Evolutionary conservation across 2,113 vertebrate species (phyloP).

Genomic region (Hemiscyllium ocellatum): DNA sequence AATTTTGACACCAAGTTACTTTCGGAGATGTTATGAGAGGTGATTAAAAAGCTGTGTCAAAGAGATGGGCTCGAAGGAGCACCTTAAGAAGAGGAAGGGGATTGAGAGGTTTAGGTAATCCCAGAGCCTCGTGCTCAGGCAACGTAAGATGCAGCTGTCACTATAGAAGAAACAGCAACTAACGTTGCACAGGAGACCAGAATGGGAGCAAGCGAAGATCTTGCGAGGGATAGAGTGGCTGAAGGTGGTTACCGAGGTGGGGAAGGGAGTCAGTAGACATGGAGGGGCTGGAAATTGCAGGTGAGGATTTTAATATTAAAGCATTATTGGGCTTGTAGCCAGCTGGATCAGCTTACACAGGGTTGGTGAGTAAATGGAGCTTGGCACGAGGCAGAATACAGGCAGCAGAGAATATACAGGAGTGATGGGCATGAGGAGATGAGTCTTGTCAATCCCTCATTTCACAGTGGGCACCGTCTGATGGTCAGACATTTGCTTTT

Average conservation of each 20-base stretch:
- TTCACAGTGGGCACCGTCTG: background rate
- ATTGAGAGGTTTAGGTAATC: background rate
- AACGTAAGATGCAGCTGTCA: background rate
- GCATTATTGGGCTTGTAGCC: too few species aligned
- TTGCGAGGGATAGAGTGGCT: background rate
- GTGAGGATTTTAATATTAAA: background rate
- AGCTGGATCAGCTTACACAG: background rate
- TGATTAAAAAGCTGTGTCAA: too few species aligned
- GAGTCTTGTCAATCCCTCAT: background rate
- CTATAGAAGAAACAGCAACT: background rate
- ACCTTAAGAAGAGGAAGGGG: background rate
- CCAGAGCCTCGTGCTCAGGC: background rate
- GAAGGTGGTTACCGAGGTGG: background rate
- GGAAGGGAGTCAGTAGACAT: too few species aligned
- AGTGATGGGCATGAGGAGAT: background rate
- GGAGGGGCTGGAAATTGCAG: background rate
- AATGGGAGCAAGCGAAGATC: background rate
- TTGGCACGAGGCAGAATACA: too few species aligned
- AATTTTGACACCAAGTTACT: too few species aligned
- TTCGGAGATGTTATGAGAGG: too few species aligned
- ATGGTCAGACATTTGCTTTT: background rate
- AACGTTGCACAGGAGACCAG: background rate
- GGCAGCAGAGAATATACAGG: background rate
- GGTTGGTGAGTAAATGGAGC: too few species aligned
- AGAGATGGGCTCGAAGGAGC: too few species aligned